These are phyloP conservation scores for Lucilia cuprina DNA, from an alignment of 1,140 invertebrate species.

Conservation along the genomic window DNA sequence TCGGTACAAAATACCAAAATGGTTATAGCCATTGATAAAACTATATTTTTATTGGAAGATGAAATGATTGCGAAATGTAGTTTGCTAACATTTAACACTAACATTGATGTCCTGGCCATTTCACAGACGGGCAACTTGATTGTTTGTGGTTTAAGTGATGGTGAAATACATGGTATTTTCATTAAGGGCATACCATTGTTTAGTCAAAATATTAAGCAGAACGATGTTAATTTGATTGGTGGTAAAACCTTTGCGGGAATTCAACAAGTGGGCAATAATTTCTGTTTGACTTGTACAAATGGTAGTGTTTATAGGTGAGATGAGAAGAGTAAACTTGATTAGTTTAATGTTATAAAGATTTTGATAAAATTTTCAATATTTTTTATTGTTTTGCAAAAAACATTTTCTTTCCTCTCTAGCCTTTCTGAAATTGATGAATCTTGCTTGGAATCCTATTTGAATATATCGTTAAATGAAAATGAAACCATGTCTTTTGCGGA, in stretches of 20 bases:
- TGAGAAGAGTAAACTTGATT: no score
- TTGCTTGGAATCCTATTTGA: constrained; percentile 39
- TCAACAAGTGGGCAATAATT: constrained; percentile 47
- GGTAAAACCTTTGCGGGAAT: constrained; percentile 48
- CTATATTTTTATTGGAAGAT: constrained; percentile 55
- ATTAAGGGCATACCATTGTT: constrained; percentile 55
- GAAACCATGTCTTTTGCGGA: constrained; percentile 44
- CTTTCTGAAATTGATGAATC: constrained; percentile 54
- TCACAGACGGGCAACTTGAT: constrained; percentile 55
- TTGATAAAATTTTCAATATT: no score
- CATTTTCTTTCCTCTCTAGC: constrained; percentile 43
- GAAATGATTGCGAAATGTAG: constrained; percentile 56
- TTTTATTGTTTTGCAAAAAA: no score
- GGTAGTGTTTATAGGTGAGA: constrained; percentile 55
- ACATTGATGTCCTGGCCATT: constrained; percentile 54
- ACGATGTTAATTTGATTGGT: constrained; percentile 46
- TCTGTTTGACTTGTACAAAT: constrained; percentile 53
- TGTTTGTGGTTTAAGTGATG: constrained; percentile 54
- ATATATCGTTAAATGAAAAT: background rate
- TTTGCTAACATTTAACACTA: constrained; percentile 47
- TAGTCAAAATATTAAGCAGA: constrained; percentile 43
- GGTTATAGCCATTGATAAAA: constrained; percentile 56
- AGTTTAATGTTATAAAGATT: no score
- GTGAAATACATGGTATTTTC: constrained; percentile 57
- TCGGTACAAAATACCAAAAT: constrained; percentile 54